These are phyloP conservation scores for Plumapathes pennacea DNA, from an alignment of 92 coral and sea anemone species.

Conservation along the genomic window DNA sequence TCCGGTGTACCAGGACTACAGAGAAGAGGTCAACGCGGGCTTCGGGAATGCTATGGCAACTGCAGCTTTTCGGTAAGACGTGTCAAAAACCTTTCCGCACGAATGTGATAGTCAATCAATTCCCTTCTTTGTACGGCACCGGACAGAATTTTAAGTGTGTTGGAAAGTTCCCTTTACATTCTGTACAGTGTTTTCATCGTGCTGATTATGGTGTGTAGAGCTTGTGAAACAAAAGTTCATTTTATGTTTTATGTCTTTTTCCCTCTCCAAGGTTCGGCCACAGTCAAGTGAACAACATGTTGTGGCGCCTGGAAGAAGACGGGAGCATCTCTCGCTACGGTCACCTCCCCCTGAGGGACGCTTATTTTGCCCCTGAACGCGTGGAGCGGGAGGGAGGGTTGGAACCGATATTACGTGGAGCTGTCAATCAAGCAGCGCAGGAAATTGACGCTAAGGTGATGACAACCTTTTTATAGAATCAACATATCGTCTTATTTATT, in stretches of 20 bases:
- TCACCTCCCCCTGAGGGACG: constrained; percentile 71
- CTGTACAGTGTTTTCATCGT: background rate
- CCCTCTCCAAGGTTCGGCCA: constrained; percentile 65
- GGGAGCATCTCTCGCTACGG: constrained; percentile 62
- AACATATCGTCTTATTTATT: no score
- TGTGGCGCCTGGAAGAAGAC: constrained; percentile 73
- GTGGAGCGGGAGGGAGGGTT: constrained; percentile 81
- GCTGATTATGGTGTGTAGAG: background rate
- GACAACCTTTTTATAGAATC: no score
- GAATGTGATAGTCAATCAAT: no score
- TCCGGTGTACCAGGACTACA: constrained; percentile 64
- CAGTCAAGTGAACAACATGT: constrained; percentile 57
- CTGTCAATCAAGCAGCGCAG: constrained; percentile 62
- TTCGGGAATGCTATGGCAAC: constrained; percentile 79
- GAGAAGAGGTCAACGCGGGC: constrained; percentile 43
- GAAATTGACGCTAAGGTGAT: constrained; percentile 73
- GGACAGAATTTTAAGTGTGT: no score
- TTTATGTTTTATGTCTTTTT: background rate
- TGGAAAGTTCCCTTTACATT: no score
- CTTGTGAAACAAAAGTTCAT: background rate
- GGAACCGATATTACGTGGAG: constrained; percentile 76
- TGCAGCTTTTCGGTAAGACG: constrained; percentile 75
- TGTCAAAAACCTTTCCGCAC: background rate
- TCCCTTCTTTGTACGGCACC: no score
- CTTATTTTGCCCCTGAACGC: constrained; percentile 83